Evolutionary conservation across 2,888 invertebrate species (phyloP), one percentile per base, ranked within the genome.

Genomic region (Hypomecis atomaria): DNA sequence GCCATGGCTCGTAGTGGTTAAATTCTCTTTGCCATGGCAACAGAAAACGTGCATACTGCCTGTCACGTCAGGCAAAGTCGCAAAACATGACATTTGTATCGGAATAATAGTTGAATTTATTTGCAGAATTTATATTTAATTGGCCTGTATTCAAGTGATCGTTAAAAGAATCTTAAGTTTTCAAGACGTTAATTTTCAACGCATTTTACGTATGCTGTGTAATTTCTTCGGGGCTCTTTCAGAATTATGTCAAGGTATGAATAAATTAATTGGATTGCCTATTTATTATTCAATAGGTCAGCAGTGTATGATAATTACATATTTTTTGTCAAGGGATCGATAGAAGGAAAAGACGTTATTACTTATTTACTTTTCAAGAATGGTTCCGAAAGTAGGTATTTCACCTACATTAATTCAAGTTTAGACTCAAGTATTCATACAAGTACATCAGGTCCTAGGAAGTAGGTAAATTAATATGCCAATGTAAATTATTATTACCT

Each of bases 231-330:
- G 9, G 10, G 11, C 43, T 47, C 23, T 56, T 74, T 59, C 50
- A 47, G 52, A 71, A 75, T 56, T 71, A 73, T 79, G 83, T 80
- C 80, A 83, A 81, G 82, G 83, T 82, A 72, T 72, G 73, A 13
- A 60, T 53, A 73, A 69, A 75, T 70, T 73, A 50, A 37, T 6
- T 5, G 9, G 38, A 48, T 37, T 37, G 40, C 56, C 44, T 54
- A 67, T 65, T 62, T 63, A 66, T 63, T 66, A 69, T 71, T 61
- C 66, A 65, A 55, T 57, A 68, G 49, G 59, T 55, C 59, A 68
- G 62, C 50, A 9, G 49, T 49, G 55, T 55, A 55, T 45, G 49
- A 0, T 42, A 53, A 42, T 49, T 11, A 43, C 6, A 11, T 61
- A 49, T 37, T 23, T 10, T 43, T 42, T 11, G 1, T 34, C n/a